Base-by-base conservation (phyloP, 2,113 vertebrate species). In the Syngnathoides biaculeatus region DNA sequence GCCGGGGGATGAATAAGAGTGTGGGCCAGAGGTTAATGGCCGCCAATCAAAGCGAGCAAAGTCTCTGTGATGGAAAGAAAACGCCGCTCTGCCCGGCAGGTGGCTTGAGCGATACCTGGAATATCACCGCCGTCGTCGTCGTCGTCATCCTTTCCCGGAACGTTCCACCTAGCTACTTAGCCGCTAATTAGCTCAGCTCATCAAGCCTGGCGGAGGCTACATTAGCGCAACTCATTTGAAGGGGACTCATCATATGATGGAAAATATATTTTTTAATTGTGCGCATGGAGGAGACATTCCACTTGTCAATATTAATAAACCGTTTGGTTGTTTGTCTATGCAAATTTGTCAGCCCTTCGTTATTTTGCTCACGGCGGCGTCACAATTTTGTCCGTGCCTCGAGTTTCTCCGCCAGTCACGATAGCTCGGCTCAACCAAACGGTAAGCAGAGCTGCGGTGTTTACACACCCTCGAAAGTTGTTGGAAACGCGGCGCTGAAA, bases 121-220 rank as follows among this genome's bases (percentile, higher is more conserved):
- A 13, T 61, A 62, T 71, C 67, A 53, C 12, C 5, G 17, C 64
- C 40, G 20, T 8, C 48, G 30, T 35, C 30, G 48, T 14, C 5
- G 17, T 65, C 40, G 20, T 8, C 48, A 6, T 35, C 30, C 3
- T 35, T 35, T 35, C 30, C 30, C 61, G 64, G 19, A 67, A 67
- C 22, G 27, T 68, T 78, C 43, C 38, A 38, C 72, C 66, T 83
- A 79, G 82, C 86, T 79, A 72, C 72, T 74, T 74, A 84, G 70
- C 74, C 71, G 65, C 60, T 83, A 82, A 88, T 87, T 88, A 87
- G 75, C 75, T 65, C 22, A 65, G 42, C 53, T 75, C 59, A 15
- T 53, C 27, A 13, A 38, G 26, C 12, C 30, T 67, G 70, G 64
- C 39, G 43, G 20, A 61, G 53, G 53, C 22, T 35, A 60, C 30